phyloP scores from a whole-genome alignment of 1,140 invertebrate species.

The Formica exsecta region DNA sequence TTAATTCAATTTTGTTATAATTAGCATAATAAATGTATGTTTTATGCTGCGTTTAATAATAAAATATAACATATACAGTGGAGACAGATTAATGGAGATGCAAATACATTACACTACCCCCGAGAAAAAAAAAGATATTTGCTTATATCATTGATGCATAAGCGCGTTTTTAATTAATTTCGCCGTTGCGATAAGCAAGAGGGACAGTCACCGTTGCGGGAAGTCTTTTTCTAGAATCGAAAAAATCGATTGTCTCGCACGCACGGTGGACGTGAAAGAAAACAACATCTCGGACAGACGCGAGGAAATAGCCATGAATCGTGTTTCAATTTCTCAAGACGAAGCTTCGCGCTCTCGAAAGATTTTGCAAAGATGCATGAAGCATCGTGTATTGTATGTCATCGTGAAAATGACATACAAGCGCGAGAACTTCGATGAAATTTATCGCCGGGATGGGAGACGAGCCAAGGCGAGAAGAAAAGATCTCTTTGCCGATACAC shows the following conservation, averaged over 20 bases:
- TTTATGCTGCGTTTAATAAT: slow-evolving; percentile 1
- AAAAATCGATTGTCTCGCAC: slow-evolving; percentile 53
- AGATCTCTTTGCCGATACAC: slow-evolving; percentile 18
- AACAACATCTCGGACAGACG: slow-evolving; percentile 39
- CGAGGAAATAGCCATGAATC: slow-evolving; percentile 43
- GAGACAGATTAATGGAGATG: neutral
- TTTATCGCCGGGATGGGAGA: slow-evolving; percentile 44
- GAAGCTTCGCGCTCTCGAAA: slow-evolving; percentile 21
- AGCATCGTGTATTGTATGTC: slow-evolving; percentile 47
- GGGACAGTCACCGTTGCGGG: neutral
- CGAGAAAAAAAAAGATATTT: neutral
- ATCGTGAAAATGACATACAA: slow-evolving; percentile 50
- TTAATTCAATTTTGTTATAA: neutral
- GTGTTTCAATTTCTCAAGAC: slow-evolving; percentile 53
- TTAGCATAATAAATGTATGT: neutral
- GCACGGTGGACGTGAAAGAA: slow-evolving; percentile 24
- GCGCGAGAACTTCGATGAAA: slow-evolving; percentile 52
- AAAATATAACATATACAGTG: neutral
- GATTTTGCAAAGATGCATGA: slow-evolving; percentile 58
- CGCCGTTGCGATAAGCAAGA: neutral
- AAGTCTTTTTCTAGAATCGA: slow-evolving; percentile 2
- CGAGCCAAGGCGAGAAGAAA: slow-evolving; percentile 38
- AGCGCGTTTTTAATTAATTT: slow-evolving; percentile 29
- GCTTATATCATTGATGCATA: neutral
- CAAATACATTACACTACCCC: neutral